phyloP scores from a whole-genome alignment of 1,140 invertebrate species.

The Pygmarrhopalites habei region DNA sequence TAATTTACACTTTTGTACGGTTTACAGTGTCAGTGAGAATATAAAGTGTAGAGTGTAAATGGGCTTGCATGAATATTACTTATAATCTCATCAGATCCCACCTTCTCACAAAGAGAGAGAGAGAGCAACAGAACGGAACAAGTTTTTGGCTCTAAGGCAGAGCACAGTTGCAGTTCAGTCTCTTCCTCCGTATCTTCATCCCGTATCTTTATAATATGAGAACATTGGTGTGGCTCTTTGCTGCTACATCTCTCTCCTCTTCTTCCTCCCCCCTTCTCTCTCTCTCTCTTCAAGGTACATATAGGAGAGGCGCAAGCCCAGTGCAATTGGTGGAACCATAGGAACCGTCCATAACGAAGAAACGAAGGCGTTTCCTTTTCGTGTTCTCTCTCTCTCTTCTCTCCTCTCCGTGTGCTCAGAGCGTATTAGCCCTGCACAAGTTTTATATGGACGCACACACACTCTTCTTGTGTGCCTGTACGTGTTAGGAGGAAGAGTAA shows the following conservation, averaged over 20 bases:
- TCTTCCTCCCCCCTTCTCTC: background rate
- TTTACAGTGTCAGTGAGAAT: too few species aligned
- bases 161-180: background rate
- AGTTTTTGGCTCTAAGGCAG: slow-evolving; percentile 10
- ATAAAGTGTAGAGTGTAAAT: too few species aligned
- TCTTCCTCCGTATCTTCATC: background rate
- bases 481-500: too few species aligned
- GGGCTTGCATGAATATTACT: background rate
- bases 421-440: background rate
- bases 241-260: too few species aligned
- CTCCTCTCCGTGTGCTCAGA: background rate
- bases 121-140: slow-evolving; percentile 2
- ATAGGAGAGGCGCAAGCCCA: slow-evolving; percentile 24
- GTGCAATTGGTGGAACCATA: slow-evolving; percentile 24
- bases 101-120: slow-evolving; percentile 2
- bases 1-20: too few species aligned
- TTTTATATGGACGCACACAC: background rate
- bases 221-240: too few species aligned
- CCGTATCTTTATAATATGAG: too few species aligned
- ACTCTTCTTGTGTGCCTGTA: background rate
- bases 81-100: slow-evolving; percentile 9
- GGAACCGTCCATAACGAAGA: slow-evolving; percentile 23
- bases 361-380: slow-evolving; percentile 23
- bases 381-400: background rate
- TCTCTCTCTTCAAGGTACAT: slow-evolving; percentile 13